These are phyloP conservation scores for Aurelia sp. DNA, from an alignment of 30 jellyfish, hydroid and myxozoan genomes.

Conservation along the genomic window DNA sequence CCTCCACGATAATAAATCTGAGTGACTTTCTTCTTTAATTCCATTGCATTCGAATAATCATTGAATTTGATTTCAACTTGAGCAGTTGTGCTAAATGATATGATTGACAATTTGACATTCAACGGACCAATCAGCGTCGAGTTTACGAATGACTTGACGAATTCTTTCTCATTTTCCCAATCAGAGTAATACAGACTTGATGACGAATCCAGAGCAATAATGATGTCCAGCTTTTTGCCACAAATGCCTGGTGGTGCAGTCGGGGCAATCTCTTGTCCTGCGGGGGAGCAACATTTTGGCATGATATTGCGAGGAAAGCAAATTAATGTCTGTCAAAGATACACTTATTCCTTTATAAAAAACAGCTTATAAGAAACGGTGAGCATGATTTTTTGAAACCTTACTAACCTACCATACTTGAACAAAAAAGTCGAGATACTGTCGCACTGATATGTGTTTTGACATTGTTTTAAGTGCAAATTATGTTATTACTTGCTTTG, in stretches of 20 bases:
- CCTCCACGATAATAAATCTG: constrained; percentile 8
- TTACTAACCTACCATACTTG: too few species aligned
- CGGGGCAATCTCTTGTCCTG: background rate
- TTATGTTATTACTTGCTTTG: too few species aligned
- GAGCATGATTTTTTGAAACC: too few species aligned
- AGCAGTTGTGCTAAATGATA: constrained; percentile 33
- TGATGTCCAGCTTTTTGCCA: constrained; percentile 30
- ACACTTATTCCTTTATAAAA: too few species aligned
- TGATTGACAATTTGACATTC: constrained; percentile 39
- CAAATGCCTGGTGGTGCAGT: constrained; percentile 9
- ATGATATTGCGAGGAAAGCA: too few species aligned
- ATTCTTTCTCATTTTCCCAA: constrained; percentile 15
- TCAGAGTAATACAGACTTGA: constrained; percentile 14
- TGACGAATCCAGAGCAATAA: constrained; percentile 28
- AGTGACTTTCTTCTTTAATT: constrained; percentile 8
- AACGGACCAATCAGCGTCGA: constrained; percentile 20
- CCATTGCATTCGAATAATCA: constrained; percentile 10
- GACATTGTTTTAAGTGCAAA: too few species aligned
- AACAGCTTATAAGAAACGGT: too few species aligned
- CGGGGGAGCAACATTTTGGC: too few species aligned
- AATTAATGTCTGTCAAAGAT: too few species aligned
- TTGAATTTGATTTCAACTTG: constrained; percentile 12
- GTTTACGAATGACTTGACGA: constrained; percentile 13
- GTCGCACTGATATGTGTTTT: too few species aligned
- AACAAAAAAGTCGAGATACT: too few species aligned